phyloP scores from a whole-genome alignment of 2,113 vertebrate genomes.

The Motacilla alba region DNA sequence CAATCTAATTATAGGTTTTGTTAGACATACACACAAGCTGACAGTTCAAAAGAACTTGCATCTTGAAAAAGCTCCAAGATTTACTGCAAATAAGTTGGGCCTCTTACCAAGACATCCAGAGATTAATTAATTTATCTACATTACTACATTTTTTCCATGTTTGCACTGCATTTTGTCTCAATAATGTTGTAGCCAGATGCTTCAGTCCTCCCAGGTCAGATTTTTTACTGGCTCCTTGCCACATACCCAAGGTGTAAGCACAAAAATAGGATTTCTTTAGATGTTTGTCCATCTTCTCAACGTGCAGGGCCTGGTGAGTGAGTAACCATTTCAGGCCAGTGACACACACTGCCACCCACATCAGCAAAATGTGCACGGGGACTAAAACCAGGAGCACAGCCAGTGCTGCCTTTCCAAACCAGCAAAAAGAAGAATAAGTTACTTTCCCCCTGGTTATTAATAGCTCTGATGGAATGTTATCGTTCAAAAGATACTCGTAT shows the following conservation, averaged over 20 bases:
- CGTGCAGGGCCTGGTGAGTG: background rate
- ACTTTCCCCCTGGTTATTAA: background rate
- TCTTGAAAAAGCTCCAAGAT: background rate
- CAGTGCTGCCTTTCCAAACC: background rate
- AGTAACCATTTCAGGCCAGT: background rate
- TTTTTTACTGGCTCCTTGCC: background rate
- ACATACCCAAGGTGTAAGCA: rapidly evolving
- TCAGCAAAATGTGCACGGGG: rapidly evolving
- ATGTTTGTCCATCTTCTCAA: background rate
- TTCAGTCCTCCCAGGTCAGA: background rate
- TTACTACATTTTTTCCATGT: background rate
- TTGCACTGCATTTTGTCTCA: slow-evolving; percentile 16
- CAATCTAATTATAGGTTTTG: background rate
- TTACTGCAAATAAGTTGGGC: slow-evolving; percentile 3
- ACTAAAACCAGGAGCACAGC: background rate
- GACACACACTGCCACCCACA: background rate
- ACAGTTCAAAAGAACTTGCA: slow-evolving; percentile 23
- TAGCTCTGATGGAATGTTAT: background rate
- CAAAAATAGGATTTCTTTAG: background rate
- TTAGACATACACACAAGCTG: background rate
- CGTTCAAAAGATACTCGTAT: rapidly evolving
- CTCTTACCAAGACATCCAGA: slow-evolving; percentile 21
- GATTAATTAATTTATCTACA: slow-evolving; percentile 35
- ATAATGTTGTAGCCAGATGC: background rate
- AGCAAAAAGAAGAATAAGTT: background rate